A percentile compares a stretch with the other conserved stretches of the same genome.
phyloP scores from a whole-genome alignment of 2,797 vertebrate genomes.

The Falco rusticolus region DNA sequence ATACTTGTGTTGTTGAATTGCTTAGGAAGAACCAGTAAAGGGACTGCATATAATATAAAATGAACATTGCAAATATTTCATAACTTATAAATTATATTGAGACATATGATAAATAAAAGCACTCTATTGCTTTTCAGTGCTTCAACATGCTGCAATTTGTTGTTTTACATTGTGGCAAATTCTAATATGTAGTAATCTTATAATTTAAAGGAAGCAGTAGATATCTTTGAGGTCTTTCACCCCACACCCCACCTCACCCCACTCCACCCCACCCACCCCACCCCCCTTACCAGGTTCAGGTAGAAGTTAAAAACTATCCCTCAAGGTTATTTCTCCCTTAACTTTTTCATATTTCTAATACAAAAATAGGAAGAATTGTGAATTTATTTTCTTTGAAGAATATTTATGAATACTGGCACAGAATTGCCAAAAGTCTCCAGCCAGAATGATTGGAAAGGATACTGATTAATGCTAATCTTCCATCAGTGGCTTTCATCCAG shows the following conservation, averaged over 20 bases:
- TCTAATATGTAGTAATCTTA: not conserved
- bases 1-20: not conserved
- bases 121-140: not conserved
- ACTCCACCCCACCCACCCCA: no score
- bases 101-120: not conserved
- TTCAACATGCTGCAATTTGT: not conserved
- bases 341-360: not conserved
- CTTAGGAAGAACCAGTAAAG: not conserved
- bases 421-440: not conserved
- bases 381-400: not conserved
- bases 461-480: not conserved
- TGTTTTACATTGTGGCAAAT: not conserved
- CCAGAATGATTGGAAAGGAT: not conserved
- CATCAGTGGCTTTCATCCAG: not conserved
- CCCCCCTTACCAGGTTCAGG: not conserved
- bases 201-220: not conserved
- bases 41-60: not conserved
- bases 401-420: not conserved
- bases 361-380: not conserved
- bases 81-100: not conserved
- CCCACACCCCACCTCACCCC: no score
- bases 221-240: rapidly evolving
- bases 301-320: not conserved
- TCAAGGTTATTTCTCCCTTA: not conserved
- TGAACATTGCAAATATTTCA: not conserved